Evolutionary conservation across 2,888 invertebrate genomes (phyloP), one percentile per base, ranked within the genome.

Genomic region (Tortrix viridana): DNA sequence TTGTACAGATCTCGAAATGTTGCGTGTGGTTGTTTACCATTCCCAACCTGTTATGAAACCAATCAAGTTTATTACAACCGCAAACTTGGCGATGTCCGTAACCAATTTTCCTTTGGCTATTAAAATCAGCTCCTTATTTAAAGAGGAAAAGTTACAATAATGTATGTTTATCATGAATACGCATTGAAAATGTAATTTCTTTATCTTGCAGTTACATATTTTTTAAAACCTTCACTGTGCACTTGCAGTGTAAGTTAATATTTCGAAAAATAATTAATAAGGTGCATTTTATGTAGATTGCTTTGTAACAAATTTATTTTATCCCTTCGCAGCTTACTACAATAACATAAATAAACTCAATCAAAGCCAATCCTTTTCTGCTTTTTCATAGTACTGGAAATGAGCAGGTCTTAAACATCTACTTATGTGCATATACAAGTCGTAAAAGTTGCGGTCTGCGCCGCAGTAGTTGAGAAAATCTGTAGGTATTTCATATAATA

Each of bases 21-120:
- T 57, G 38, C 52, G 22, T 46, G 52, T 46, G 23, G 50, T 58
- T 63, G 48, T 63, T 53, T 63, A 63, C 47, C 16, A 53, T 57
- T 63, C 46, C 9, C 19, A 48, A 53, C 47, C 41, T 19, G 32
- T 62, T 62, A 58, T 52, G 47, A 58, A 63, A 63, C 47, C 47
- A 43, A 53, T 58, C 57, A 58, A 53, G 43, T 58, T 52, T 57
- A 47, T 38, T 53, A 55, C 32, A 41, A 53, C 38, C 53, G n/a
- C 43, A 46, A 50, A 23, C n/a, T 37, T 20, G n/a, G 43, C 5
- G 20, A 26, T 55, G 20, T 48, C n/a, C 5, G 32, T n/a, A 12
- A 22, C 5, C 4, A 41, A 19, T 46, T 41, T 46, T n/a, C 26
- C 43, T 12, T 44, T 22, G 48, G 2, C 18, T 26, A 26, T 41